phyloP scores from a whole-genome alignment of 2,113 vertebrate species.

The Fregetta grallaria region DNA sequence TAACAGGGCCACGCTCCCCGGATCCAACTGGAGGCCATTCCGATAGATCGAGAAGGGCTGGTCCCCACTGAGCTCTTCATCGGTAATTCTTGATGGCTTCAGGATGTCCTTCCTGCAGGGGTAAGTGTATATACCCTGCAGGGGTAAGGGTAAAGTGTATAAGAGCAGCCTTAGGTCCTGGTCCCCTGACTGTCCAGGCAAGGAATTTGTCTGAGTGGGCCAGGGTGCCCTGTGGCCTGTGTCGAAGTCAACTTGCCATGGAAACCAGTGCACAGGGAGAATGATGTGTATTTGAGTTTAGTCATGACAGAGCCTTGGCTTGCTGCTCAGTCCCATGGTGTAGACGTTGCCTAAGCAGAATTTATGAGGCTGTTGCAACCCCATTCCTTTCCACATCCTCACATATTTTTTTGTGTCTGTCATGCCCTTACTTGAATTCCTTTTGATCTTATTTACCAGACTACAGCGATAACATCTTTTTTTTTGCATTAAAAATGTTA shows the following conservation, averaged over 20 bases:
- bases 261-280: neutral
- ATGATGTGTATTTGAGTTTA: neutral
- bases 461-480: neutral
- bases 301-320: neutral
- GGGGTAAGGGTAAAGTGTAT: neutral
- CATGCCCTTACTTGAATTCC: neutral
- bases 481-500: neutral
- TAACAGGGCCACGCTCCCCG: neutral
- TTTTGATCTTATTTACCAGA: neutral
- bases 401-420: neutral
- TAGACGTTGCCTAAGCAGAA: neutral
- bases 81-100: fast-evolving
- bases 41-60: neutral
- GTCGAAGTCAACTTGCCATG: neutral
- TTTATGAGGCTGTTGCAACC: neutral
- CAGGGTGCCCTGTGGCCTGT: neutral
- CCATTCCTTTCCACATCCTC: neutral
- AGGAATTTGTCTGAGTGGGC: neutral
- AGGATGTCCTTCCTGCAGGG: neutral
- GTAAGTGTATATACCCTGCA: neutral
- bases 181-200: neutral
- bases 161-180: neutral
- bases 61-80: neutral
- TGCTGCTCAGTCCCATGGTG: neutral
- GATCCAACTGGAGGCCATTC: neutral